phyloP scores from a whole-genome alignment of 2,888 invertebrate species.

The Microchrysa polita region DNA sequence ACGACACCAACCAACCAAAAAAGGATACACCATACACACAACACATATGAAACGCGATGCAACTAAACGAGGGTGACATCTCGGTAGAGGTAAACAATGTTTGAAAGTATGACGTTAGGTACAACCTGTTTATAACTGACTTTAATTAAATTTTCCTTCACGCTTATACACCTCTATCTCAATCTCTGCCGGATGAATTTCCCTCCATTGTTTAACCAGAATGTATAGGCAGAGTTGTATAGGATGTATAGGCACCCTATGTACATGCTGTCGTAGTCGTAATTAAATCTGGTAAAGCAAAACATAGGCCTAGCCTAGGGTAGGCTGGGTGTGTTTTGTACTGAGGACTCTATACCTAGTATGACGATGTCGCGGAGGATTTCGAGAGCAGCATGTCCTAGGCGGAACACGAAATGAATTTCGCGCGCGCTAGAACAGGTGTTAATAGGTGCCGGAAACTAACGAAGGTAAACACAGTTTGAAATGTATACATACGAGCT shows the following conservation, averaged over 20 bases:
- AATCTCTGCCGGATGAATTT: conserved; percentile 3
- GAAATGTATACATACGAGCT: no score
- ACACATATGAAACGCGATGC: conserved; percentile 6
- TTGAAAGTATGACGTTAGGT: conserved; percentile 35
- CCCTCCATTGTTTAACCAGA: not conserved
- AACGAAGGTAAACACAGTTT: conserved; percentile 22
- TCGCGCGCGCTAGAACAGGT: conserved; percentile 30
- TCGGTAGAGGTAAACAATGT: conserved; percentile 24
- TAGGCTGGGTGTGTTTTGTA: not conserved
- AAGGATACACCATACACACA: conserved; percentile 12
- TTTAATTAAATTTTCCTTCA: conserved; percentile 38
- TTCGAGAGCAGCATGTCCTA: not conserved
- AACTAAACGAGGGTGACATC: conserved; percentile 3
- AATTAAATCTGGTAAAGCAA: conserved; percentile 22
- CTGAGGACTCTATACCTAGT: not conserved
- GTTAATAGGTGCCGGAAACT: conserved; percentile 27
- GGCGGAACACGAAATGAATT: conserved; percentile 8
- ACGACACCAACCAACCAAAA: not conserved
- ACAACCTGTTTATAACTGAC: conserved; percentile 33
- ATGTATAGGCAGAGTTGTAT: no score
- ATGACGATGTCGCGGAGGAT: no score
- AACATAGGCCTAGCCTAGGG: not conserved
- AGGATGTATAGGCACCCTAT: no score
- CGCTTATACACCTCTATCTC: conserved; percentile 5
- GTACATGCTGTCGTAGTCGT: not conserved